These are phyloP conservation scores for Ennomos erosarius DNA, from an alignment of 2,888 invertebrate genomes.

Conservation along the genomic window DNA sequence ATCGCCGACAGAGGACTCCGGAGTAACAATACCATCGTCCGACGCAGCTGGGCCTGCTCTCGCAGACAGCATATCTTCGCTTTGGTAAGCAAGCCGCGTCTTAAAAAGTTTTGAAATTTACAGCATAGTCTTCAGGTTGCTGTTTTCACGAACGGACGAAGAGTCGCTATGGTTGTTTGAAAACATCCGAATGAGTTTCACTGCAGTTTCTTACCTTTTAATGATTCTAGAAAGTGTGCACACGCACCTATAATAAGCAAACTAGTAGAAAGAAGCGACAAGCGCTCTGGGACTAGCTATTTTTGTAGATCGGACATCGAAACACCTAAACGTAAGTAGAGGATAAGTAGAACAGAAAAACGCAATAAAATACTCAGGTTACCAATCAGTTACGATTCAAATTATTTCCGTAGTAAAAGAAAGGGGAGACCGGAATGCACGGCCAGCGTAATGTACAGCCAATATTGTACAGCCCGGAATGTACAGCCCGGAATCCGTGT, in stretches of 20 bases:
- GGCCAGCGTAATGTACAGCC: no score
- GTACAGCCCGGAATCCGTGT: no score
- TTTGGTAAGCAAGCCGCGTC: slow-evolving; percentile 42
- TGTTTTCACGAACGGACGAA: slow-evolving; percentile 53
- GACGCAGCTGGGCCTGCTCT: slow-evolving; percentile 56
- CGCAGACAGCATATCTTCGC: slow-evolving; percentile 58
- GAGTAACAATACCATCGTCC: slow-evolving; percentile 69
- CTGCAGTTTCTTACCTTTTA: neutral
- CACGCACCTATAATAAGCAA: neutral
- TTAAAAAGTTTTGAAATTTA: slow-evolving; percentile 60
- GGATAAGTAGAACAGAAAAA: slow-evolving; percentile 43
- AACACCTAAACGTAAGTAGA: no score
- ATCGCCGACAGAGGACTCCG: slow-evolving; percentile 70
- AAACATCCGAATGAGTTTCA: slow-evolving; percentile 59
- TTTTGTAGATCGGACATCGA: slow-evolving; percentile 18
- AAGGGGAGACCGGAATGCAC: no score
- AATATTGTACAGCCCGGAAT: no score
- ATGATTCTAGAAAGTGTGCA: neutral
- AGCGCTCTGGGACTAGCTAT: slow-evolving; percentile 5
- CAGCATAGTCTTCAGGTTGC: slow-evolving; percentile 54
- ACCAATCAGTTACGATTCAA: slow-evolving; percentile 43
- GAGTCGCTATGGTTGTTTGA: slow-evolving; percentile 55
- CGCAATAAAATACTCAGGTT: slow-evolving; percentile 41
- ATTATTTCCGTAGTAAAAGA: no score
- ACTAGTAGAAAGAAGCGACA: neutral